Base-by-base conservation (phyloP, 1,140 invertebrate species). In the Cydia amplana region DNA sequence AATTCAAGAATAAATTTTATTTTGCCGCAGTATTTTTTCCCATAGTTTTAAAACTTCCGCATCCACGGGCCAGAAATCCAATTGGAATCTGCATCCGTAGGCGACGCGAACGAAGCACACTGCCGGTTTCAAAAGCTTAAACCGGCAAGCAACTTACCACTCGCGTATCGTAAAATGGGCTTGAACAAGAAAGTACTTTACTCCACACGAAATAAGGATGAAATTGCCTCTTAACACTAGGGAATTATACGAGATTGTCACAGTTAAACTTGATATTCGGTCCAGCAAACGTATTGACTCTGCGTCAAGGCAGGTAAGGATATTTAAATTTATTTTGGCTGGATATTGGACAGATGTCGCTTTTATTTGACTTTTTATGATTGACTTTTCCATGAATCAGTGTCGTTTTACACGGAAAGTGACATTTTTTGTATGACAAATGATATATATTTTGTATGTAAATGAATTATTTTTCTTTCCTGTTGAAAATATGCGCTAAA, bases 231-330 rank as follows among this genome's bases (percentile, higher is more conserved):
- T 7, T 51, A 51, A 23, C 16, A 60, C 20, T 10, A 23, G 20
- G 5, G 18, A 23, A 23, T 20, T 18, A 60, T 60, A 60, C 18
- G 55, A 60, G 5, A 23, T 60, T 23, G 20, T 12, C 16, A 23
- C 10, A 60, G 55, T 23, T 60, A 23, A 23, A 20, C 4, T 23
- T n/a, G 18, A 60, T 60, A 23, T 60, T 23, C 55, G 20, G 18
- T 60, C 55, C 55, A 60, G 20, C 55, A 60, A 18, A 55, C 51
- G 55, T 60, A 60, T 60, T 60, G 55, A 60, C 55, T 60, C 55
- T 23, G 55, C 20, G 55, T 60, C 55, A 60, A 23, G 55, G 55
- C 20, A 55, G 16, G 46, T 16, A 55, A 55, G n/a, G 51, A 55
- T 60, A 60, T 60, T 60, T 60, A 60, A 60, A 60, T 60, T 60